Evolutionary conservation across 2,113 vertebrate genomes (phyloP).

Genomic region (Microcebus lehilahytsara): DNA sequence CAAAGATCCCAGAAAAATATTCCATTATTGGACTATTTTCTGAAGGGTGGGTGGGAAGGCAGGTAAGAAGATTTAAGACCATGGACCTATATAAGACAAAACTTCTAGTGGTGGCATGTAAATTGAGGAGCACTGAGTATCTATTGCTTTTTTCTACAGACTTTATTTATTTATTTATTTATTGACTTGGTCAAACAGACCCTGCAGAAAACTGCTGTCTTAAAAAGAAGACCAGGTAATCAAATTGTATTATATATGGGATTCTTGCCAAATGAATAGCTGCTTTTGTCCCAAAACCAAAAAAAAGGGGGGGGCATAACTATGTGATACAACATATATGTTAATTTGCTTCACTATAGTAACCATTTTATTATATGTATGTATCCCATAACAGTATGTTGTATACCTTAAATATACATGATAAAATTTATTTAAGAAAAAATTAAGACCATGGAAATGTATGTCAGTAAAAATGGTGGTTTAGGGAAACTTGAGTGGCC

Average conservation of each 20-base stretch:
- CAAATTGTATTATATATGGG: neutral
- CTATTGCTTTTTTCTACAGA: neutral
- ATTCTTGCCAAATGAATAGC: neutral
- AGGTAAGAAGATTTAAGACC: neutral
- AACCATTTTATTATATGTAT: neutral
- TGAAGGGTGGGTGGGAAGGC: neutral
- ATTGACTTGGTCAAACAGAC: neutral
- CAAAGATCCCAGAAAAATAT: neutral
- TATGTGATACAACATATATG: neutral
- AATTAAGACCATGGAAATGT: neutral
- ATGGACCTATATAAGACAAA: neutral
- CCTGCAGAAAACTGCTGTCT: neutral
- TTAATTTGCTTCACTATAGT: neutral
- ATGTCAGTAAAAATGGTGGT: neutral
- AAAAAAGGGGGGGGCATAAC: neutral
- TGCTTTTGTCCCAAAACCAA: neutral
- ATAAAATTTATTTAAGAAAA: neutral
- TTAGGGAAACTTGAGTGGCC: neutral
- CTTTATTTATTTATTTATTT: too few relatives aligned
- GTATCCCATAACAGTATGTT: neutral
- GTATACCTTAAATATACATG: neutral
- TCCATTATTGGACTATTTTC: neutral
- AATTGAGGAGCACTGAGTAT: neutral
- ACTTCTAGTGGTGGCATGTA: neutral
- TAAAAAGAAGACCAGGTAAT: neutral